Percentiles rank a stretch among this genome's conserved stretches.
Conservation (phyloP, 2,113 vertebrate species). For the Myxocyprinus asiaticus region DNA sequence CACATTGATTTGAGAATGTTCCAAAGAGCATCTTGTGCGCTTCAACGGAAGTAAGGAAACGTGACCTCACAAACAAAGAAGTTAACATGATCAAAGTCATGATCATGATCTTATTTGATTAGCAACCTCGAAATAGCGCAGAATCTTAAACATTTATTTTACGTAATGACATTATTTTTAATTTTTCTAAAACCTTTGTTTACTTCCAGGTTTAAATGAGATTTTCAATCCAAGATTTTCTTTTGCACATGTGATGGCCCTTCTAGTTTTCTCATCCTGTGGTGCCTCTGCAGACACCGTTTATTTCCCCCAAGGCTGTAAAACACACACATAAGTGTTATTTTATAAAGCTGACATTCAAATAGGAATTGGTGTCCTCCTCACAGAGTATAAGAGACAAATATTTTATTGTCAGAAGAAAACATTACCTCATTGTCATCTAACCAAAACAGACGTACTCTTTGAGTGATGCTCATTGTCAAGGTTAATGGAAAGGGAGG, state of each 20-base stretch:
- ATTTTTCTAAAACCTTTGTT: too few relatives aligned
- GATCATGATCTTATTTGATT: too few relatives aligned
- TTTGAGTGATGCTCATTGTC: constrained; percentile 31
- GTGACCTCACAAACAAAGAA: too few relatives aligned
- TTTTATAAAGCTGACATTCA: constrained; percentile 36
- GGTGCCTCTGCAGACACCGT: neutral
- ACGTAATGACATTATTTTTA: too few relatives aligned
- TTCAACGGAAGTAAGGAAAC: too few relatives aligned
- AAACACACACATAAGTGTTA: constrained; percentile 13
- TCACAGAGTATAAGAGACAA: constrained; percentile 7
- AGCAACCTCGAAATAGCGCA: too few relatives aligned
- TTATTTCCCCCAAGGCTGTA: constrained; percentile 33
- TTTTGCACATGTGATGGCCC: constrained; percentile 4
- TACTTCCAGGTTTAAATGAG: too few relatives aligned
- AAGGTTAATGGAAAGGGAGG: constrained; percentile 22
- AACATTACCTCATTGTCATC: constrained; percentile 21
- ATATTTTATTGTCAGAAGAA: constrained; percentile 32
- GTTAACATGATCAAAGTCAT: too few relatives aligned
- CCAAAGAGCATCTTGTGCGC: too few relatives aligned
- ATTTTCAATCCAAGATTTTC: neutral
- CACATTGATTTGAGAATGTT: too few relatives aligned
- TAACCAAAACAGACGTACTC: constrained; percentile 13
- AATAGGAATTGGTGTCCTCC: constrained; percentile 19
- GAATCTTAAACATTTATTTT: too few relatives aligned
- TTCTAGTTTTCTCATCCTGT: constrained; percentile 20